Conservation (phyloP, 2,113 vertebrate genomes). For the Plestiodon gilberti region DNA sequence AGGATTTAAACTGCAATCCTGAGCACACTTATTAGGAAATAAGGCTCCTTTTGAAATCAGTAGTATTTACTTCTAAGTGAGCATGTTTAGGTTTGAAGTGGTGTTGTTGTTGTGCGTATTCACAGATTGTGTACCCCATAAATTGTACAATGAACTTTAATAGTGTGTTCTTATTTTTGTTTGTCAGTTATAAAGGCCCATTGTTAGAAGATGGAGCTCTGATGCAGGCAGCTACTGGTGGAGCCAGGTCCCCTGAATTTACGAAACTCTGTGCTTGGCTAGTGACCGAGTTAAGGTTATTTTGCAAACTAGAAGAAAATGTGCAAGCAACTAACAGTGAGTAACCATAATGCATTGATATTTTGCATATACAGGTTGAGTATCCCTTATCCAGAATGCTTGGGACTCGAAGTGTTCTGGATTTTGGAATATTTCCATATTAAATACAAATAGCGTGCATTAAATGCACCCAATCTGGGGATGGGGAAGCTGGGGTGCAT, state of each 20-base stretch:
- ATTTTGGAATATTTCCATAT: no score
- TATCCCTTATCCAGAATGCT: no score
- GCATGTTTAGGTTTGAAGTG: neutral
- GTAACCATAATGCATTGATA: slow-evolving; percentile 52
- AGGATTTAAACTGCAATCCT: neutral
- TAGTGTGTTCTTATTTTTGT: slow-evolving; percentile 48
- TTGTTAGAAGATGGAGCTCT: slow-evolving; percentile 91
- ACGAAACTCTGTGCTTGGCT: slow-evolving; percentile 97
- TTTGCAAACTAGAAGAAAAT: slow-evolving; percentile 94
- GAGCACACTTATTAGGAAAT: neutral
- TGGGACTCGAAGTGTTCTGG: no score
- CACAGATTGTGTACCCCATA: neutral
- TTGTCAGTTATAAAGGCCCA: slow-evolving; percentile 92
- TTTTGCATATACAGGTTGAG: slow-evolving; percentile 22
- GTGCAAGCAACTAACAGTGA: slow-evolving; percentile 97
- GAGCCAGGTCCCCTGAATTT: slow-evolving; percentile 91
- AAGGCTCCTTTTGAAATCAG: neutral
- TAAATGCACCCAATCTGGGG: no score
- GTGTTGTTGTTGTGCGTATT: neutral
- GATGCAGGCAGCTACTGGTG: slow-evolving; percentile 80
- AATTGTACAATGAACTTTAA: slow-evolving; percentile 15
- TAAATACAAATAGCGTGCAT: no score
- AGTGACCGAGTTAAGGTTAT: slow-evolving; percentile 88
- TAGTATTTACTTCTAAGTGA: neutral
- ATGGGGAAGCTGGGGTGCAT: no score